Evolutionary conservation across 2,888 invertebrate genomes (phyloP), one percentile per base, ranked within the genome.

Genomic region (Monoplex corrugatus): DNA sequence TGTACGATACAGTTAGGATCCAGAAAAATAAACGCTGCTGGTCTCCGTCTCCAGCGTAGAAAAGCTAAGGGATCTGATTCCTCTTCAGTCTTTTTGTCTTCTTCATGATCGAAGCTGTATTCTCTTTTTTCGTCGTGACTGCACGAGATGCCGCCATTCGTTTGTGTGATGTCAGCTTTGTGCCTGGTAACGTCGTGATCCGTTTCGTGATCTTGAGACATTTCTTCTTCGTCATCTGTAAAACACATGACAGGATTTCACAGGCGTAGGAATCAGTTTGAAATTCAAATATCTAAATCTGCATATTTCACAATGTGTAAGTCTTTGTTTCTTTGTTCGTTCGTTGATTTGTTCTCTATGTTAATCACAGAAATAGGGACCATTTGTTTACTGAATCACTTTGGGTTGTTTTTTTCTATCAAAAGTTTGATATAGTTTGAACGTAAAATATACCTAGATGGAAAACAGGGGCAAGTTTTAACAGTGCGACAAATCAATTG

Each of bases 21-120:
- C 75, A 75, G 40, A 38, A 75, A 75, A 38, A 75, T 75, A 38
- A 75, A 75, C 38, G 75, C 75, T 16, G 75, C 75, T 19, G 75
- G 75, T 35, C 75, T 10, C 2, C 75, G 75, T 75, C 75, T 75
- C 38, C 75, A 38, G 35, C 75, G 75, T 5, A 75, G 75, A 75
- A 75, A 75, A 38, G 35, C 75, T 35, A 75, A 38, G 16, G 75
- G 75, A 23, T 75, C 38, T 38, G 75, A 38, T 16, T 72, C 68
- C 28, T 28, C 68, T 10, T 72, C 13, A n/a, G n/a, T 3, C 38
- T 35, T 38, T 0, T 38, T 16, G 16, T 38, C 10, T 6, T 75
- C 16, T 16, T 38, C 16, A 16, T 75, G 6, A 19, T 38, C 13
- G 75, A 10, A 35, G 75, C 13, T 75, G 35, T 38, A 35, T n/a